These are phyloP conservation scores for Dione juno DNA, from an alignment of 2,888 invertebrate genomes.

Conservation along the genomic window DNA sequence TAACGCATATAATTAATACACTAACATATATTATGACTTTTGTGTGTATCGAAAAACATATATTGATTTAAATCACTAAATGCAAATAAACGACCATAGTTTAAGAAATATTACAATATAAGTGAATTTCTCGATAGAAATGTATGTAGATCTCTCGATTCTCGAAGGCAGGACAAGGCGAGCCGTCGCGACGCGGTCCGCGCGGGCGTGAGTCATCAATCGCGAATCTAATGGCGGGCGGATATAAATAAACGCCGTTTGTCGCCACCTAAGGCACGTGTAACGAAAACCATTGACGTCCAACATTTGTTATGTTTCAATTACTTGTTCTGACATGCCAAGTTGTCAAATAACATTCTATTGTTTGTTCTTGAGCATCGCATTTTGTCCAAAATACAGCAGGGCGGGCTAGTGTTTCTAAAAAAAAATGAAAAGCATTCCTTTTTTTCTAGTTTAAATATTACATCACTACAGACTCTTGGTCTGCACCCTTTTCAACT, in stretches of 20 bases:
- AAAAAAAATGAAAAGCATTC: no score
- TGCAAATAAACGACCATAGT: no score
- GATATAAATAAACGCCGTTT: constrained; percentile 32
- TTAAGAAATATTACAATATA: background rate
- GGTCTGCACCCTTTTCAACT: no score
- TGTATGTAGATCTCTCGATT: background rate
- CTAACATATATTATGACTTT: no score
- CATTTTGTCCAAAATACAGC: no score
- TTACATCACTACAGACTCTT: no score
- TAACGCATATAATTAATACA: no score
- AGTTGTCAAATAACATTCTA: background rate
- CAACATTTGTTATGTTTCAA: constrained; percentile 16
- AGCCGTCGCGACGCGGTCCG: constrained; percentile 4
- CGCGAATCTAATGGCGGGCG: constrained; percentile 32
- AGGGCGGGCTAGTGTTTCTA: no score
- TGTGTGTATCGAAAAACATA: no score
- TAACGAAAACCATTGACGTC: constrained; percentile 21
- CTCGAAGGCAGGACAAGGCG: background rate
- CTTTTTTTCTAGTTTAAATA: no score
- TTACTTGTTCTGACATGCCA: constrained; percentile 18
- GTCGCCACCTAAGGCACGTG: constrained; percentile 32
- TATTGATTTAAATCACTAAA: no score
- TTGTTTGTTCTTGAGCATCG: no score
- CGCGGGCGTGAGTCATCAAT: constrained; percentile 26
- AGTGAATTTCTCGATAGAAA: background rate